These are phyloP conservation scores for Drosophila paranaensis DNA, from an alignment of 2,888 invertebrate genomes.

Conservation along the genomic window DNA sequence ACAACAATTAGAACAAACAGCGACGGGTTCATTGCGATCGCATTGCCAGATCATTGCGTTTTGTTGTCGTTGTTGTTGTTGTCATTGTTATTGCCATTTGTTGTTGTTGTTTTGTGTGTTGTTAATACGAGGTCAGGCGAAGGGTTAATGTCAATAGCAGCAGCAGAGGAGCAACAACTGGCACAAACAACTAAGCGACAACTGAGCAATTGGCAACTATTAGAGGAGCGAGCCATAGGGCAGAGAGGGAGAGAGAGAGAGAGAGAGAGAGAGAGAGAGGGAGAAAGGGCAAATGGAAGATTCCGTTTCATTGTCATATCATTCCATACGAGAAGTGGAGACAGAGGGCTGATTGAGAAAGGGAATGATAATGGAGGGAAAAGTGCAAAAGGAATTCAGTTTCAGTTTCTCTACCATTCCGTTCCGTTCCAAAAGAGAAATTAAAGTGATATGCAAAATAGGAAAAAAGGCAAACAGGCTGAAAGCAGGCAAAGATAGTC, in stretches of 20 bases:
- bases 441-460: too few relatives aligned
- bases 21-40: slow-evolving; percentile 68
- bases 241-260: too few relatives aligned
- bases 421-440: not conserved
- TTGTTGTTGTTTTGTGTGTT: slow-evolving; percentile 15
- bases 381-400: not conserved
- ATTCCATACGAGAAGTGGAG: not conserved
- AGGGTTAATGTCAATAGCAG: slow-evolving; percentile 51
- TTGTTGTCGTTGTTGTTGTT: slow-evolving; percentile 27
- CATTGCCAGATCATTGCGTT: slow-evolving; percentile 38
- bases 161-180: not conserved
- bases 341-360: not conserved
- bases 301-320: not conserved
- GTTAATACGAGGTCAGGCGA: slow-evolving; percentile 45
- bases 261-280: too few relatives aligned
- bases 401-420: not conserved
- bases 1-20: slow-evolving; percentile 74
- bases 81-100: not conserved
- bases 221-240: not conserved
- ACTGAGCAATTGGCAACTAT: slow-evolving; percentile 5
- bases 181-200: not conserved
- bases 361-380: too few relatives aligned
- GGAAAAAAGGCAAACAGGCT: too few relatives aligned
- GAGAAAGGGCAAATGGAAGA: not conserved
- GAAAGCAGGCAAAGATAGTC: too few relatives aligned